phyloP scores from a whole-genome alignment of 2,797 vertebrate genomes.

The Lophius americanus region DNA sequence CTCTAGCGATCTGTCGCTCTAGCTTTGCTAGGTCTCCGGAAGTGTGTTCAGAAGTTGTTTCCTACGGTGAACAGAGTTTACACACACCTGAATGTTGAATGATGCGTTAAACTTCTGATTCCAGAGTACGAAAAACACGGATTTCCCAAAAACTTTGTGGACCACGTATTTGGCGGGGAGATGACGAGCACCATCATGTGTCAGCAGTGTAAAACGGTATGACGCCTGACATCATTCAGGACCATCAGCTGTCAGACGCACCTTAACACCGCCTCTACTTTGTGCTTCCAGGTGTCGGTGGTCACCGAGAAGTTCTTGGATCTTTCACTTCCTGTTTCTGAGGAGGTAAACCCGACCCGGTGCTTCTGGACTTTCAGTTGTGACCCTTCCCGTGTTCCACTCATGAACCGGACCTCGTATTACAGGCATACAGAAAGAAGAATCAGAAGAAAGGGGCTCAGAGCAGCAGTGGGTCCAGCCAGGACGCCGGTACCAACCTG shows the following conservation, averaged over 20 bases:
- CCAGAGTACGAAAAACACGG: conserved; percentile 92
- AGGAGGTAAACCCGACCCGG: conserved; percentile 85
- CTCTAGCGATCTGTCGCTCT: no score
- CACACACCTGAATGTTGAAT: neutral
- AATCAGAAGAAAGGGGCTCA: conserved; percentile 77
- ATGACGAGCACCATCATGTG: conserved; percentile 96
- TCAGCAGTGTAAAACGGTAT: conserved; percentile 92
- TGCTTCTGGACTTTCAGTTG: neutral
- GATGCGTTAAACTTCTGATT: conserved; percentile 17
- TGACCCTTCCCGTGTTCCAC: neutral
- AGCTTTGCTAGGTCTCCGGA: no score
- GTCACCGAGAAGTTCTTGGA: conserved; percentile 97
- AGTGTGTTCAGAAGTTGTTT: no score
- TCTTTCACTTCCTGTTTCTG: conserved; percentile 93
- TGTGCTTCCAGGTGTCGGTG: conserved; percentile 86
- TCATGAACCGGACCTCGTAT: neutral
- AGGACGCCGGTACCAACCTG: conserved; percentile 75
- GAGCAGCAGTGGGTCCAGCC: conserved; percentile 68
- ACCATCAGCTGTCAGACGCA: neutral
- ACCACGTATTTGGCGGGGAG: conserved; percentile 95
- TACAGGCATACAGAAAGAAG: conserved; percentile 83
- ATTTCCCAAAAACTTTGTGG: conserved; percentile 87
- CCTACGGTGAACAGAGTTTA: neutral
- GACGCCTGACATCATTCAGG: conserved; percentile 17
- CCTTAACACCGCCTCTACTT: neutral